Evolutionary conservation across 92 coral and sea anemone species (phyloP).

Genomic region (Paragorgia papillata): DNA sequence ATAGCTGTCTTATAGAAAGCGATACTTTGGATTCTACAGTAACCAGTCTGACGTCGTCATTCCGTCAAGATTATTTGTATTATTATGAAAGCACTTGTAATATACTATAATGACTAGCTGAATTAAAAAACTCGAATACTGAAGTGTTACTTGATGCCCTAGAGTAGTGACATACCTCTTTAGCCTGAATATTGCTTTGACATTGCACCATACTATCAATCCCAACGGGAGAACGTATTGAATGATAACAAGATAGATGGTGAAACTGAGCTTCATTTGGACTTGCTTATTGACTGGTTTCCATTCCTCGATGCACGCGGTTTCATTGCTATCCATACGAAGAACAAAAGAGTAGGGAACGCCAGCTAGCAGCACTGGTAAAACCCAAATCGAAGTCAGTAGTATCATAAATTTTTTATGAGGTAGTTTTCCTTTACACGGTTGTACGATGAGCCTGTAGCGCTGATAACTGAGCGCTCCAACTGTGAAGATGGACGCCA

Average conservation of each 20-base stretch:
- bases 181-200: slow-evolving; percentile 5
- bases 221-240: slow-evolving; percentile 34
- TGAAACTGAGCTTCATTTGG: slow-evolving; percentile 33
- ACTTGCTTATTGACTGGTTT: neutral
- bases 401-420: neutral
- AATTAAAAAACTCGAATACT: no score
- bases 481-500: slow-evolving; percentile 79
- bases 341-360: slow-evolving; percentile 31
- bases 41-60: neutral
- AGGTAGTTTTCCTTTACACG: slow-evolving; percentile 26
- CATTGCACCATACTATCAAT: slow-evolving; percentile 35
- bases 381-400: slow-evolving; percentile 23
- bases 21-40: neutral
- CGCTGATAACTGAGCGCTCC: slow-evolving; percentile 83
- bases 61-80: no score
- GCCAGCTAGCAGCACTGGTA: slow-evolving; percentile 33
- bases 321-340: slow-evolving; percentile 2
- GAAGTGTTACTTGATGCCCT: neutral
- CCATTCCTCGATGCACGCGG: slow-evolving; percentile 24
- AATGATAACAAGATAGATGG: slow-evolving; percentile 19
- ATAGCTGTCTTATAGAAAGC: neutral
- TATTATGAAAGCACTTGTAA: no score
- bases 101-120: no score
- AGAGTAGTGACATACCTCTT: slow-evolving; percentile 9
- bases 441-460: slow-evolving; percentile 32